phyloP scores from a whole-genome alignment of 2,113 vertebrate genomes.

The Neogale vison region DNA sequence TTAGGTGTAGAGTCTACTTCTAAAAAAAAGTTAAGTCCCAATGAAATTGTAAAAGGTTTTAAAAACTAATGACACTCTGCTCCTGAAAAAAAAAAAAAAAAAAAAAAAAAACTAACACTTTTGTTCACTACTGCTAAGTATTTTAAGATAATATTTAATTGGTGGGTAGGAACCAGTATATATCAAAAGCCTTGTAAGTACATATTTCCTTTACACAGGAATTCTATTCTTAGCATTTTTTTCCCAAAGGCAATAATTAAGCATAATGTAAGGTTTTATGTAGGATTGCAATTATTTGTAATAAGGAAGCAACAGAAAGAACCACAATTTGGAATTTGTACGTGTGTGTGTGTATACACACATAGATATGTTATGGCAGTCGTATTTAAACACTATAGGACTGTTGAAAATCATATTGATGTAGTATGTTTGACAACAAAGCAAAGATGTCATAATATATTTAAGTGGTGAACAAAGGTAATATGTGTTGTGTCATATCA shows the following conservation, averaged over 20 bases:
- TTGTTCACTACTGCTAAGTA: background rate
- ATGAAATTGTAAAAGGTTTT: background rate
- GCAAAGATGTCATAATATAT: background rate
- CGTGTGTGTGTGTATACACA: background rate
- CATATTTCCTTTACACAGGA: background rate
- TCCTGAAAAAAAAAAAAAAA: background rate
- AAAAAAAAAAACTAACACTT: background rate
- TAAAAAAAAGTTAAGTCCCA: background rate
- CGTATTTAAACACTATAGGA: background rate
- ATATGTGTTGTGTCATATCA: too few relatives aligned
- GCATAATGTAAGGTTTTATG: background rate
- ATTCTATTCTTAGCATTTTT: background rate
- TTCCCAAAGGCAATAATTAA: background rate
- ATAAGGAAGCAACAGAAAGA: background rate
- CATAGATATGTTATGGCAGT: background rate
- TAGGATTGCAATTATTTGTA: background rate
- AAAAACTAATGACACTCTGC: background rate
- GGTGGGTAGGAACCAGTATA: background rate
- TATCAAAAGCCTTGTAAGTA: background rate
- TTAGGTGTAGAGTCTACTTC: background rate
- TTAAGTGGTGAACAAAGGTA: background rate
- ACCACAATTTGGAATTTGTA: background rate
- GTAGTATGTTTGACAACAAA: background rate
- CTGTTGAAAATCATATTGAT: background rate
- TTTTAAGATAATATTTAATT: background rate